Evolutionary conservation across 2,888 invertebrate species (phyloP).

Genomic region (Cylloceria caligata): DNA sequence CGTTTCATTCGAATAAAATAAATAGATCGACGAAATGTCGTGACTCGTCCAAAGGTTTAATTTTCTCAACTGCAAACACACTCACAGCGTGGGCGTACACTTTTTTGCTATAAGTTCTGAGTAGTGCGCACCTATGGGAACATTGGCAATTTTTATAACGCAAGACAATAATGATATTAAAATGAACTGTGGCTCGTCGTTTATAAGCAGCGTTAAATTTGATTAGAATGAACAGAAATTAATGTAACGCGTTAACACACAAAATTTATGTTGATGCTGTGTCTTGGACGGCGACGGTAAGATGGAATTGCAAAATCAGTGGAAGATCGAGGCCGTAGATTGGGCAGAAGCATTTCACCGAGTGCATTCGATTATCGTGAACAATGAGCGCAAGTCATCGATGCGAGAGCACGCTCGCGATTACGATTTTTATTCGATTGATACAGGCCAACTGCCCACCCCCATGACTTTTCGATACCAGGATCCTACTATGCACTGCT

Average conservation of each 20-base stretch:
- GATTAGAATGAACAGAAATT: too few species aligned
- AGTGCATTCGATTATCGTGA: slow-evolving; percentile 56
- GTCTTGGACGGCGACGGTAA: not conserved
- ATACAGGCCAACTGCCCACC: slow-evolving; percentile 72
- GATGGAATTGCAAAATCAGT: slow-evolving; percentile 1
- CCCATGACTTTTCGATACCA: slow-evolving; percentile 69
- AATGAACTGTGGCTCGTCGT: too few species aligned
- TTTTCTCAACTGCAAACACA: not conserved
- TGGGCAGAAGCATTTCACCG: slow-evolving; percentile 68
- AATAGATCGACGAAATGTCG: not conserved
- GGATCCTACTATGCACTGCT: slow-evolving; percentile 69
- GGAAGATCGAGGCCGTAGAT: slow-evolving; percentile 3
- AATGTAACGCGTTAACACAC: not conserved
- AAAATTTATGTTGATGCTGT: not conserved
- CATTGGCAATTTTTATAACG: too few species aligned
- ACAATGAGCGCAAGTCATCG: slow-evolving; percentile 71
- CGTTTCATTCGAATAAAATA: not conserved
- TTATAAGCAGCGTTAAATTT: too few species aligned
- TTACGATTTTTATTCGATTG: slow-evolving; percentile 76
- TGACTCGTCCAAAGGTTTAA: not conserved
- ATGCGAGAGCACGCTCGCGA: slow-evolving; percentile 75
- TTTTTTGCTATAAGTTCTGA: not conserved
- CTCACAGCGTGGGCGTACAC: not conserved
- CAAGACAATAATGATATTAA: too few species aligned
- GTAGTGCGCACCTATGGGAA: too few species aligned